Conservation (phyloP, 2,113 vertebrate species). For the Marcusenius ussheri region DNA sequence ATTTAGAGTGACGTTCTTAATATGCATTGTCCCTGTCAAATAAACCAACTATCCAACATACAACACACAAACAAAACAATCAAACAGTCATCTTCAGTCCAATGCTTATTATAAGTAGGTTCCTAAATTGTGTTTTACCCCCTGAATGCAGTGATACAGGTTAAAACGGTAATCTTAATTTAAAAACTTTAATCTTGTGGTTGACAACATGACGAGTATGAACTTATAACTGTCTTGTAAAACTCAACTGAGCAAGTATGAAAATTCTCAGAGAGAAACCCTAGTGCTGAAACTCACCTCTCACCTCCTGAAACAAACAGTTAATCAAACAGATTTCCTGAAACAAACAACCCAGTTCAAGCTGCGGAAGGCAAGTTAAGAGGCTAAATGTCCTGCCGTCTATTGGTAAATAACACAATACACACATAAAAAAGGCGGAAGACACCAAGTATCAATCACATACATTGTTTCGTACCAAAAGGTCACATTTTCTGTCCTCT, state of each 20-base stretch:
- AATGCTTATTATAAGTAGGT: background rate
- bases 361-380: background rate
- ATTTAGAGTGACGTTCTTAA: background rate
- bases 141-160: background rate
- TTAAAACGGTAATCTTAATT: background rate
- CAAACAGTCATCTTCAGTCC: background rate
- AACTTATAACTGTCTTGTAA: background rate
- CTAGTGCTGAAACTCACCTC: background rate
- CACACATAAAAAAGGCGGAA: background rate
- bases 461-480: background rate
- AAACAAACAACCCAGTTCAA: background rate
- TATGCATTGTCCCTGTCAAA: background rate
- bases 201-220: background rate
- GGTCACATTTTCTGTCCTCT: background rate
- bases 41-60: background rate
- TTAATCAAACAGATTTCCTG: background rate
- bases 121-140: background rate
- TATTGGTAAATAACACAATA: background rate
- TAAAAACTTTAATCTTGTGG: background rate
- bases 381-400: background rate
- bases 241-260: background rate
- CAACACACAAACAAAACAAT: background rate
- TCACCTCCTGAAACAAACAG: background rate
- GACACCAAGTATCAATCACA: background rate
- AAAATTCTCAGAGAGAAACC: background rate